Conservation (phyloP, 2,888 invertebrate species). For the Augochlorella aurata region DNA sequence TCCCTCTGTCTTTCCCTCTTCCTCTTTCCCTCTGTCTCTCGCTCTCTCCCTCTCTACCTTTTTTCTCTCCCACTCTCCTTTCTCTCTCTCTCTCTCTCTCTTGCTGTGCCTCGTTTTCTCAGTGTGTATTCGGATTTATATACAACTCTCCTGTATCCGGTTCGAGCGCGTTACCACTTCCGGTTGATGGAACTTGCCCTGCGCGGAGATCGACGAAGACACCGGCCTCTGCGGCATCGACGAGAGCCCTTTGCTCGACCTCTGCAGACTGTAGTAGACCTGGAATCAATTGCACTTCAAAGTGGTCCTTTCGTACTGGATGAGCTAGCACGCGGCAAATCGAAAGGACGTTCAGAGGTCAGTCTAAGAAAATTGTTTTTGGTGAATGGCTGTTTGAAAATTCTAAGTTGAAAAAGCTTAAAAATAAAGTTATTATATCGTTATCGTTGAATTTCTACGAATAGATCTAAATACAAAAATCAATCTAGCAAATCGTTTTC, state of each 20-base stretch:
- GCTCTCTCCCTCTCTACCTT: background rate
- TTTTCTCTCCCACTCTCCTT: background rate
- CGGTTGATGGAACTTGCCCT: constrained; percentile 87
- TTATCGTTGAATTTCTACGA: no score
- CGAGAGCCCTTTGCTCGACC: constrained; percentile 87
- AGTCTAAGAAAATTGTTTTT: background rate
- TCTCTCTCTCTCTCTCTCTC: background rate
- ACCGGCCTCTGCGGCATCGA: constrained; percentile 85
- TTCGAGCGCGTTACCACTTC: constrained; percentile 94
- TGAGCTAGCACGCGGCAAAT: background rate
- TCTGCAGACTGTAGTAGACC: constrained; percentile 91
- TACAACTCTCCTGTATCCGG: constrained; percentile 95
- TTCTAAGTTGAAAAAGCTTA: no score
- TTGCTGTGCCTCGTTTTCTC: no score
- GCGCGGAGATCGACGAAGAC: constrained; percentile 90
- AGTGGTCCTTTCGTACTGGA: background rate
- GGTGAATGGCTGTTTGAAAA: no score
- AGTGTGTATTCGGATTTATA: constrained; percentile 83
- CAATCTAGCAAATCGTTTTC: no score
- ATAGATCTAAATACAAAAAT: no score
- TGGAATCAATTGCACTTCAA: constrained; percentile 81
- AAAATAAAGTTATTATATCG: no score
- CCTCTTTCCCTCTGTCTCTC: background rate
- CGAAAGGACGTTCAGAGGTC: background rate
- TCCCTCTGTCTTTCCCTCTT: background rate